Evolutionary conservation across 2,113 vertebrate genomes (phyloP).

Genomic region (Merops nubicus): DNA sequence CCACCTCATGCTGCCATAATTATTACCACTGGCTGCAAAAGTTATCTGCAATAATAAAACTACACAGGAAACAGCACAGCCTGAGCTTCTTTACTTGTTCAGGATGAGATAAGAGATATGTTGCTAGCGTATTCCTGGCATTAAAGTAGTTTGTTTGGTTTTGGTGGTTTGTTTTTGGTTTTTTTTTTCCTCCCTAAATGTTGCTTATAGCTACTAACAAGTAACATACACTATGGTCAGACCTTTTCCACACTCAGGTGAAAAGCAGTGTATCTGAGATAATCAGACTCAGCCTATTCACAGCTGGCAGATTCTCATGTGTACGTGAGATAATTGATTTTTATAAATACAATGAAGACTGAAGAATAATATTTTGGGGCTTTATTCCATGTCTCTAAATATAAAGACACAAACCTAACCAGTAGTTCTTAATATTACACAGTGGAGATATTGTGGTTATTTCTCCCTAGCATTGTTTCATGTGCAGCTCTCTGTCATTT

Average conservation of each 20-base stretch:
- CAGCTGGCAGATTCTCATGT: not conserved
- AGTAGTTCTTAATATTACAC: not conserved
- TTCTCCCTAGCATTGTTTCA: not conserved
- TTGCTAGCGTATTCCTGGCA: not conserved
- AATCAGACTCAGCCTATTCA: not conserved
- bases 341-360: not conserved
- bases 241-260: not conserved
- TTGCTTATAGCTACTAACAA: not conserved
- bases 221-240: not conserved
- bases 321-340: not conserved
- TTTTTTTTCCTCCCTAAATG: not conserved
- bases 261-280: not conserved
- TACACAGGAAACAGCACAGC: not conserved
- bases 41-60: slow-evolving; percentile 32
- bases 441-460: not conserved
- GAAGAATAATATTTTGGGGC: not conserved
- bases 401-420: slow-evolving; percentile 8
- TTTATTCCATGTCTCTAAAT: not conserved
- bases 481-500: not conserved
- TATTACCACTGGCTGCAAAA: not conserved
- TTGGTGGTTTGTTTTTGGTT: no score
- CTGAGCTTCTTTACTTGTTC: not conserved
- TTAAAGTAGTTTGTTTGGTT: no score
- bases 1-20: slow-evolving; percentile 17
- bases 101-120: not conserved